These are phyloP conservation scores for Myotis lucifugus DNA, from an alignment of 2,113 vertebrate genomes.

Conservation along the genomic window DNA sequence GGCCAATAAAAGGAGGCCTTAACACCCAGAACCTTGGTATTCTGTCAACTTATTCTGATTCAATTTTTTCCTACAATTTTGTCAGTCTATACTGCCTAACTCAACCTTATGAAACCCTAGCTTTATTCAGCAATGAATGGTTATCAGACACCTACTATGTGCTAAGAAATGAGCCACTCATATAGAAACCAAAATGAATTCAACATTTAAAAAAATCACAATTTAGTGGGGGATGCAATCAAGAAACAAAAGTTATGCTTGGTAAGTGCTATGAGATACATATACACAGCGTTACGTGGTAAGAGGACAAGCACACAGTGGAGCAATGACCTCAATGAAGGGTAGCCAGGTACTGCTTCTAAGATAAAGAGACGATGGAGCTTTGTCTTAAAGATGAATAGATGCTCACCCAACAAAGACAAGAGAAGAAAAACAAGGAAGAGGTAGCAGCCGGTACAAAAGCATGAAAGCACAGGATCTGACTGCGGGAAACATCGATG, in stretches of 20 bases:
- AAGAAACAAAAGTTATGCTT: not conserved
- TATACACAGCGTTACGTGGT: accelerated
- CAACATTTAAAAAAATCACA: not conserved
- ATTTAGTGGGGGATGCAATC: not conserved
- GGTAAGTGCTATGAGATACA: not conserved
- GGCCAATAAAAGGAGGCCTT: not conserved
- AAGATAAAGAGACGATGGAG: not conserved
- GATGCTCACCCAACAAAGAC: not conserved
- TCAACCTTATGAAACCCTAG: not conserved
- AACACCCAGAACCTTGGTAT: not conserved
- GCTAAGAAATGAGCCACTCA: not conserved
- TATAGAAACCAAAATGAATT: not conserved
- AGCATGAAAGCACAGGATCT: not conserved
- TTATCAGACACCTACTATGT: not conserved
- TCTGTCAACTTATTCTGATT: not conserved
- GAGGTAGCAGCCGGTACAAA: accelerated
- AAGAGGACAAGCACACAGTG: not conserved
- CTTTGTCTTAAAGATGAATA: not conserved
- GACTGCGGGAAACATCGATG: not conserved
- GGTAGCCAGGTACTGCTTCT: not conserved
- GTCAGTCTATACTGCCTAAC: not conserved
- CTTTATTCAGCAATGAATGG: not conserved
- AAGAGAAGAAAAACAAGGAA: not conserved
- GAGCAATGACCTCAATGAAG: not conserved
- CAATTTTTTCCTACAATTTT: not conserved